A percentile compares a stretch with the other conserved stretches of the same genome.
Evolutionary conservation across 2,888 invertebrate species (phyloP).

Genomic region (Dolichopus griseipennis): DNA sequence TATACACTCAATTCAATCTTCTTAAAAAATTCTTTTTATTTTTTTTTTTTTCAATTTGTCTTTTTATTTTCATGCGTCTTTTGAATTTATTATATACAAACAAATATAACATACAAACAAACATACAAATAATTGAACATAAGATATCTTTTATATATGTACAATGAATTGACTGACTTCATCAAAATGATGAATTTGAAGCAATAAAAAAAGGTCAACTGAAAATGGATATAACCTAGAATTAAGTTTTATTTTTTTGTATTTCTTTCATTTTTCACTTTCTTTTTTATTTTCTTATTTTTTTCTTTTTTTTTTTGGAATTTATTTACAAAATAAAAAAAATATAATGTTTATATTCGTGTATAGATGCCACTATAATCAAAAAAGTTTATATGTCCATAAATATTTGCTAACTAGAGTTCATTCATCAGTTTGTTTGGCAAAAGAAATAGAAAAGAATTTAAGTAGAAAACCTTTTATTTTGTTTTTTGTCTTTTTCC

Average conservation of each 20-base stretch:
- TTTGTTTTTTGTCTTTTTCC: background rate
- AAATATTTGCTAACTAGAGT: conserved; percentile 4
- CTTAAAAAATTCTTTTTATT: background rate
- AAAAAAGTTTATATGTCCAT: background rate
- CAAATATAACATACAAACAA: too few species aligned
- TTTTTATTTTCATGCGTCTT: too few species aligned
- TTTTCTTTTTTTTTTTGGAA: too few species aligned
- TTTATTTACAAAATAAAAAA: too few species aligned
- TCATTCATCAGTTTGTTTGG: background rate
- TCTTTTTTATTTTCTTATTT: background rate
- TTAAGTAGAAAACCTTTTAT: background rate
- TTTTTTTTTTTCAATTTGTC: background rate
- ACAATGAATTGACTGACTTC: conserved; percentile 14
- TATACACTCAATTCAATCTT: background rate
- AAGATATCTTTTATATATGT: too few species aligned
- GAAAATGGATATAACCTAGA: background rate
- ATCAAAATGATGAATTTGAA: conserved; percentile 18
- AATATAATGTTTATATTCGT: too few species aligned
- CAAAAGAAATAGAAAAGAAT: too few species aligned
- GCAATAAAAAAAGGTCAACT: conserved; percentile 16
- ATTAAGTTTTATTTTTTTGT: background rate
- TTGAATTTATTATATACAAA: too few species aligned
- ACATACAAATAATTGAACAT: too few species aligned
- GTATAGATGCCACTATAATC: background rate
- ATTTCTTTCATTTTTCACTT: background rate